phyloP scores from a whole-genome alignment of 2,888 invertebrate species.

The Endomychus coccineus region DNA sequence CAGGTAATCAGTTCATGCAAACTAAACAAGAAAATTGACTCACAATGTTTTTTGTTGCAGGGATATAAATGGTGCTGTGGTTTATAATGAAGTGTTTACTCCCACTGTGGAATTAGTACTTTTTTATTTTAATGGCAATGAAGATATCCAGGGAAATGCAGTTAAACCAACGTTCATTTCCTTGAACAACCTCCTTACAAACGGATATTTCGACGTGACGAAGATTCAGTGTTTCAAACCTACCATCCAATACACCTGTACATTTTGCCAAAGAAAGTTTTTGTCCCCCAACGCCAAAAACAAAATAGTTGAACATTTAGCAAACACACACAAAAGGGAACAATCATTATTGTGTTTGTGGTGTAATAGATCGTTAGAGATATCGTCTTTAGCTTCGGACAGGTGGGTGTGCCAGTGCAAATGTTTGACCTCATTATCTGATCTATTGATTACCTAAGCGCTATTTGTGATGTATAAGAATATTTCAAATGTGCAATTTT shows the following conservation, averaged over 20 bases:
- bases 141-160: not conserved
- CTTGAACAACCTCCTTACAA: no score
- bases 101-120: constrained; percentile 6
- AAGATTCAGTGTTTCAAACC: constrained; percentile 6
- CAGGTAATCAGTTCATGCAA: constrained; percentile 3
- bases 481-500: no score
- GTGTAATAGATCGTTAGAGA: constrained; percentile 6
- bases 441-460: no score
- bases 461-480: no score
- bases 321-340: constrained; percentile 4
- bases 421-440: no score
- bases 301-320: constrained; percentile 1
- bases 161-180: not conserved
- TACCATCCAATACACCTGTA: constrained; percentile 7
- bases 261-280: constrained; percentile 9
- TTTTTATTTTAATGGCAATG: constrained; percentile 10
- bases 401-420: no score
- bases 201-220: constrained; percentile 2
- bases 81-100: constrained; percentile 9
- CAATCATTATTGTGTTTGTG: constrained; percentile 6
- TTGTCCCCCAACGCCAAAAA: not conserved
- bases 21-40: not conserved
- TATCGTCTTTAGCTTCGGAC: constrained; percentile 3
- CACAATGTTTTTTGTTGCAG: no score
- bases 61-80: not conserved